Conservation (phyloP, 2,888 invertebrate species). For the Lepidochitona cinerea region DNA sequence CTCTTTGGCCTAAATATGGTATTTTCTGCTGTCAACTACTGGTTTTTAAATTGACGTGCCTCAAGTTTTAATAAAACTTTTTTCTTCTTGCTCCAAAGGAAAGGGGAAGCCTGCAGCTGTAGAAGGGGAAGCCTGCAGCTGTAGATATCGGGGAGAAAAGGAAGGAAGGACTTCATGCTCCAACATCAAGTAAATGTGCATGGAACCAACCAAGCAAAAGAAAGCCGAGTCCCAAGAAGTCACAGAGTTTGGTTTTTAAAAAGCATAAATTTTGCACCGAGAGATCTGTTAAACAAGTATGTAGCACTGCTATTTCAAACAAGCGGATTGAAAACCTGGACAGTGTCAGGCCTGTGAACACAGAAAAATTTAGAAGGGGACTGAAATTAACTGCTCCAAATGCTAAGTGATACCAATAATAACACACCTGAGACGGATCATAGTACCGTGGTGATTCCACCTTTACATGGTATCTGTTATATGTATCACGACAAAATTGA, state of each 20-base stretch:
- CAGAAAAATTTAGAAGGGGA: background rate
- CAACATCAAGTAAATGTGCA: background rate
- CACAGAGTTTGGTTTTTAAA: background rate
- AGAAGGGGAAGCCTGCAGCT: too few species aligned
- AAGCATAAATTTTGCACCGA: background rate
- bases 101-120: too few species aligned
- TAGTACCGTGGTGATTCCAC: background rate
- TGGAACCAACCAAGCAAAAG: constrained; percentile 9
- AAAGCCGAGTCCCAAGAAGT: constrained; percentile 1
- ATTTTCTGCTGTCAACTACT: too few species aligned
- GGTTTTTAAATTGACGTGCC: too few species aligned
- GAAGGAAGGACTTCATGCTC: background rate
- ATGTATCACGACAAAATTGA: background rate
- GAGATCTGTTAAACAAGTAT: background rate
- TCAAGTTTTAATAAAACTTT: too few species aligned
- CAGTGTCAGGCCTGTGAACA: background rate
- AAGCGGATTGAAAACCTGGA: background rate
- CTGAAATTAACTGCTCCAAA: background rate
- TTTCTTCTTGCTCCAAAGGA: too few species aligned
- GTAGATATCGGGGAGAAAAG: constrained; percentile 3
- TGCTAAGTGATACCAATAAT: background rate
- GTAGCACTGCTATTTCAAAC: too few species aligned
- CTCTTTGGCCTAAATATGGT: too few species aligned
- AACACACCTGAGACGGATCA: background rate
- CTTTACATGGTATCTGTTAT: background rate